Evolutionary conservation across 2,888 invertebrate species (phyloP), one percentile per base, ranked within the genome.

Genomic region (Eilema caniola): DNA sequence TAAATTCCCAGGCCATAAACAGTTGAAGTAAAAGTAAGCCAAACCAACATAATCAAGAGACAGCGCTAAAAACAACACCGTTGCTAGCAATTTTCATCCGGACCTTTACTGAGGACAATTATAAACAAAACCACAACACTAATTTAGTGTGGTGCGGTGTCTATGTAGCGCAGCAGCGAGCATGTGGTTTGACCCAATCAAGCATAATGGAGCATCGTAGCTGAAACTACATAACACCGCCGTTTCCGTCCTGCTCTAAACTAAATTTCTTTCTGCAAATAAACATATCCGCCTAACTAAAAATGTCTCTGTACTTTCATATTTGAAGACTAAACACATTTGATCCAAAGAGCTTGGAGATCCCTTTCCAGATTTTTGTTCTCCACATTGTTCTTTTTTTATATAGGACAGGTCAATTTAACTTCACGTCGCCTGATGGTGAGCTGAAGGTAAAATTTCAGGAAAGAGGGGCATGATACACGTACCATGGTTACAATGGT

Each of bases 151-250:
- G 59, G 59, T 31, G 60, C 16, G 62, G 59, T 59, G 25, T 60
- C 60, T 65, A 41, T 56, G 28, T 37, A 41, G 62, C 23, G 66
- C 66, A 62, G 66, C 61, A 65, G 61, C 59, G 62, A 37, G 57
- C 59, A 62, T 66, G 66, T 59, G 70, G 66, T 67, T 70, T 66
- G 37, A 67, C 41, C 62, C 62, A 70, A 70, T 70, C 70, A 62
- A 63, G 62, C 12, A 63, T 59, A 57, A 16, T 31, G 28, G 28
- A 41, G 47, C 57, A 70, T 41, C 66, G 70, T 59, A 41, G 41
- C 57, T 62, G 28, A 31, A 70, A 66, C 63, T 63, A 63, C 25
- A 33, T 56, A 53, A 56, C 66, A 12, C 20, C 33, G 16, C 33
- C 7, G 60, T 60, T 53, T 31, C 3, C 24, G 16, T 8, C n/a